A percentile compares a stretch with the other conserved stretches of the same genome.
These are phyloP conservation scores for Doris montereyensis DNA, from an alignment of 2,888 invertebrate genomes.

Conservation along the genomic window DNA sequence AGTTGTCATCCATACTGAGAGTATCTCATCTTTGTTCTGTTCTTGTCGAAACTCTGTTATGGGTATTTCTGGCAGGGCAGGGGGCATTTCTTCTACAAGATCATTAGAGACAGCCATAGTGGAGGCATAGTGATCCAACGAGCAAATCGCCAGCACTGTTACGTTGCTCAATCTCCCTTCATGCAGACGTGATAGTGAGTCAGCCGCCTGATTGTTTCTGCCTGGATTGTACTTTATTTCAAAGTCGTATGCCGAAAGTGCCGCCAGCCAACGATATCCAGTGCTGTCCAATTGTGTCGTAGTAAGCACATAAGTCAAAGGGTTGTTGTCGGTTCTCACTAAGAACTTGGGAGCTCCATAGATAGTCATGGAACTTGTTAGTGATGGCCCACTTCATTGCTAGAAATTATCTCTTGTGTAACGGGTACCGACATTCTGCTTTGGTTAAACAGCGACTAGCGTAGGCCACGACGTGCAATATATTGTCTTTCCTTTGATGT, in stretches of 20 bases:
- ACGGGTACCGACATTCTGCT: slow-evolving; percentile 39
- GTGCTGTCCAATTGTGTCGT: slow-evolving; percentile 34
- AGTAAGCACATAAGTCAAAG: slow-evolving; percentile 33
- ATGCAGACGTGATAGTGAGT: slow-evolving; percentile 41
- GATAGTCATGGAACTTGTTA: slow-evolving; percentile 45
- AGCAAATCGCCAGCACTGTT: too few relatives aligned
- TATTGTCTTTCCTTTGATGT: slow-evolving; percentile 21
- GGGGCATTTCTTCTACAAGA: too few relatives aligned
- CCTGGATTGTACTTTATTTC: slow-evolving; percentile 36
- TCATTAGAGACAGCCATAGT: too few relatives aligned
- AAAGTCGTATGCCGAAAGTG: slow-evolving; percentile 41
- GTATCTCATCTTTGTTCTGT: too few relatives aligned
- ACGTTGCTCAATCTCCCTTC: too few relatives aligned
- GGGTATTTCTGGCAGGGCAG: too few relatives aligned
- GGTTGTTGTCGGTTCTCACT: slow-evolving; percentile 43
- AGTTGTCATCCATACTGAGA: too few relatives aligned
- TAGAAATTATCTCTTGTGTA: slow-evolving; percentile 44
- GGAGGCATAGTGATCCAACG: too few relatives aligned
- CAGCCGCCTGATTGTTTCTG: slow-evolving; percentile 33
- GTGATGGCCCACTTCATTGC: slow-evolving; percentile 43
- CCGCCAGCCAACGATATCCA: slow-evolving; percentile 43
- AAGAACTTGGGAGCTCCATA: slow-evolving; percentile 33
- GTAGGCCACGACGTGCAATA: slow-evolving; percentile 43
- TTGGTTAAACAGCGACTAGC: slow-evolving; percentile 34
- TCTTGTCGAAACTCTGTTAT: neutral